A percentile compares a stretch with the other conserved stretches of the same genome.
phyloP scores from a whole-genome alignment of 2,113 vertebrate species.

The Pica pica region DNA sequence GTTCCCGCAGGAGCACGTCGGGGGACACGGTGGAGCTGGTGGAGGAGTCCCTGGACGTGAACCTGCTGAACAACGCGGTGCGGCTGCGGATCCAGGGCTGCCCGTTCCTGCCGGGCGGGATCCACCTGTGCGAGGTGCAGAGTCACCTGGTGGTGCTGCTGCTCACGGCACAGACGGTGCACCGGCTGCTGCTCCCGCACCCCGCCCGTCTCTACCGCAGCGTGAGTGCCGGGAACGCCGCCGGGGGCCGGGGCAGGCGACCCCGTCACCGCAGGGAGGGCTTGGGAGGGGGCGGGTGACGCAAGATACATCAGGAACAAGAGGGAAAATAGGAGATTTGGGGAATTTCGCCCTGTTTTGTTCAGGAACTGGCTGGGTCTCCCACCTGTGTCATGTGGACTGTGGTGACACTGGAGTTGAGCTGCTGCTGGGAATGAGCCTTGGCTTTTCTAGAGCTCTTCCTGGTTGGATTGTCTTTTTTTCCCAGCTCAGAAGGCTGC shows the following conservation, averaged over 20 bases:
- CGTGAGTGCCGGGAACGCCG: constrained; percentile 71
- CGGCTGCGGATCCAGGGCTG: constrained; percentile 82
- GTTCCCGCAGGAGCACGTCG: constrained; percentile 77
- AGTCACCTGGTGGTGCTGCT: constrained; percentile 83
- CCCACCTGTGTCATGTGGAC: accelerated
- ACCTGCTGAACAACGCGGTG: constrained; percentile 85
- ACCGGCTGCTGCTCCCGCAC: constrained; percentile 87
- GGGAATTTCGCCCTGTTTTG: neutral
- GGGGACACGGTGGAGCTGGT: constrained; percentile 84
- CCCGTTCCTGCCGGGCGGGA: constrained; percentile 80
- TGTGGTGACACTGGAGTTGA: neutral
- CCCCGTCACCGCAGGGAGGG: neutral
- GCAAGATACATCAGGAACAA: accelerated
- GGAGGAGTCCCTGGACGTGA: constrained; percentile 88
- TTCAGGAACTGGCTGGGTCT: accelerated
- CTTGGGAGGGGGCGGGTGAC: too few species aligned
- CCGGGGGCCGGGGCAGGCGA: neutral
- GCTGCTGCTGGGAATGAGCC: neutral
- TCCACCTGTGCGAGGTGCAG: constrained; percentile 85
- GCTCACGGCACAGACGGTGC: constrained; percentile 85
- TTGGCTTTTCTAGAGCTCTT: neutral
- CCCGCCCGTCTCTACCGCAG: constrained; percentile 87
- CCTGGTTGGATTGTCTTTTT: neutral
- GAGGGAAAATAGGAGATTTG: neutral
- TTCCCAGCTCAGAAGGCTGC: accelerated